Percentiles rank a stretch among this genome's conserved stretches.
These are phyloP conservation scores for Drosophila phalerata DNA, from an alignment of 2,888 invertebrate genomes.

Conservation along the genomic window DNA sequence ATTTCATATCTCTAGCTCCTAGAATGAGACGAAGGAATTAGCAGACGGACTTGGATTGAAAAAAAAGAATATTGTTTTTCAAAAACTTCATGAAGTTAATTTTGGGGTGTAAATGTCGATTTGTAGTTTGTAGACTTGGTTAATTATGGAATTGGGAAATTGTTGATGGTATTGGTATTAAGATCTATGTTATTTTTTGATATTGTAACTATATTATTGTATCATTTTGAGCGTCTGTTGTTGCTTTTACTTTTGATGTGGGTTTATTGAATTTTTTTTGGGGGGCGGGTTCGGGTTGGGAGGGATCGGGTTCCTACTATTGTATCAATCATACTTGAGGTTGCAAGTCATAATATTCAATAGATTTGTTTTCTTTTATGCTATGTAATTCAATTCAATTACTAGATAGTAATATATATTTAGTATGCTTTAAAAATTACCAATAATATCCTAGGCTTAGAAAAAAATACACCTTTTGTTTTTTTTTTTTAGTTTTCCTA, in stretches of 20 bases:
- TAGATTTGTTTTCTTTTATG: conserved; percentile 7
- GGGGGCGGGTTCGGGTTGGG: not conserved
- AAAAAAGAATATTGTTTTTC: not conserved
- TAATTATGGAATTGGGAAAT: not conserved
- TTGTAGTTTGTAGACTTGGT: conserved; percentile 5
- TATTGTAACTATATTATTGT: conserved; percentile 2
- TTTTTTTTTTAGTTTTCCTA: not conserved
- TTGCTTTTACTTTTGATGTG: conserved; percentile 1
- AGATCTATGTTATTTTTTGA: not conserved
- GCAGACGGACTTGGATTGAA: not conserved
- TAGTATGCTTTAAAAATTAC: conserved; percentile 41
- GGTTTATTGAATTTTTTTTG: not conserved
- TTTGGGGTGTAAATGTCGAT: no score
- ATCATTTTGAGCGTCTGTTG: conserved; percentile 10
- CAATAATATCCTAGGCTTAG: conserved; percentile 54
- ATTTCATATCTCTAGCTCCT: not conserved
- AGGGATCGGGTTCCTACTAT: not conserved
- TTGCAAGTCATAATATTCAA: conserved; percentile 21
- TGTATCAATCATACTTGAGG: conserved; percentile 35
- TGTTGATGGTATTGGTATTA: not conserved
- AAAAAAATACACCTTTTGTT: conserved; percentile 47
- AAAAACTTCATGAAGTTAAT: no score
- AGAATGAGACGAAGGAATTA: not conserved
- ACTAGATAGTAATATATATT: conserved; percentile 29
- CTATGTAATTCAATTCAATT: conserved; percentile 41